Base-by-base conservation (phyloP, 2,797 vertebrate genomes). In the Sebastes alutus region DNA sequence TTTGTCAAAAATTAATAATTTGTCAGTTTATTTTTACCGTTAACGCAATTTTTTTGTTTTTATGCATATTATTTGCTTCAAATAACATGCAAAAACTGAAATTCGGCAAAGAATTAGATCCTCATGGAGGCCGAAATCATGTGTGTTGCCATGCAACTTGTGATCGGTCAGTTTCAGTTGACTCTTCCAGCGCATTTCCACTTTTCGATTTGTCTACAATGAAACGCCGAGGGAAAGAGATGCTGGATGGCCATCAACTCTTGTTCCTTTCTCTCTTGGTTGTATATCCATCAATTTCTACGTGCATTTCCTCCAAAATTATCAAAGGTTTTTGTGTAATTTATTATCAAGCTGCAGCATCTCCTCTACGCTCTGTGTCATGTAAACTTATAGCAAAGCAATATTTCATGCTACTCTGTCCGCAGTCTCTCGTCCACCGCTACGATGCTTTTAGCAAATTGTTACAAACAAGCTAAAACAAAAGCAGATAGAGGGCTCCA, bases 371-470 rank as follows among this genome's bases (percentile, higher is more conserved):
- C 52, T 55, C 54, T 10, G 52, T 22, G 22, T 55, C 22, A 12
- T 23, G 22, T 16, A 2, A 59, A 29, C 5, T 27, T 11, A 0
- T 0, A 27, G 6, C 3, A 29, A 27, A 8, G 56, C 3, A 4
- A 29, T 27, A 59, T 20, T 18, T 59, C 6, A 7, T 7, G 0
- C 55, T 16, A 0, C 56, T 58, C 55, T 16, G 56, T 29, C 13
- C 9, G n/a, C n/a, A 22, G 4, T 22, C 22, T 29, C 25, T 58
- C 25, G 27, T 16, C 23, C 22, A 56, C 22, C 5, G 5, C 22
- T 23, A 25, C 25, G 3, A 25, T 25, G 25, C 32, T 32, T 32
- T 32, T n/a, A 20, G 49, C 18, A 9, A 52, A 52, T 52, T n/a
- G 49, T 20, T 52, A n/a, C 42, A 46, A 46, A 46, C 14, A 42